Base-by-base conservation (phyloP, 30 jellyfish, hydroid and myxozoan genomes). In the Cassiopea andromeda region DNA sequence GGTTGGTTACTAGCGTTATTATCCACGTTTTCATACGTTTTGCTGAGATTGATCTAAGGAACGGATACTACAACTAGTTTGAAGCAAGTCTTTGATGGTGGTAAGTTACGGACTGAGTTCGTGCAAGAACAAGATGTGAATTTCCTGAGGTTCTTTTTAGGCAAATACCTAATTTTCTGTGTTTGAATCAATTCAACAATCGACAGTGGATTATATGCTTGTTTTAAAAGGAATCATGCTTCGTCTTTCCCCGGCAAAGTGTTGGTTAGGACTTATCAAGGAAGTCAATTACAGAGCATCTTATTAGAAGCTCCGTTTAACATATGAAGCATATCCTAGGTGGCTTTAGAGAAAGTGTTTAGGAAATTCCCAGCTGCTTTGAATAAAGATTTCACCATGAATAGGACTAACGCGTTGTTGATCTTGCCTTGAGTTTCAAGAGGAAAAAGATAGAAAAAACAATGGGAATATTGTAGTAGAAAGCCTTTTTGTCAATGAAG, bases 301-400 rank as follows among this genome's bases (percentile, higher is more conserved):
- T 64, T 7, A 14, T 64, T 64, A 5, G 6, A 64, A 64, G 8
- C 73, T 64, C 15, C 15, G 73, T 64, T 13, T 64, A 13, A 7
- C 43, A 64, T 5, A 12, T 14, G 79, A 50, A 54, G 64, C 54
- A 43, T 70, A 14, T 70, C 79, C 79, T 70, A 5, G 7, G 75
- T 66, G 75, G 75, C 45, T 66, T 2, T 27, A 4, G 4, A 5
- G 54, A 12, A 7, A 70, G 1, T 19, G 8, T 66, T 27, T 8
- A 70, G 79, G 79, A 70, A 70, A 43, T 70, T 43, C 54, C 79
- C 79, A 70, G 79, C 79, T 70, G 79, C 57, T 70, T 17, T 3
- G 49, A 2, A 70, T 70, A 6, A 70, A 2, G 50, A 64, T 5
- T 9, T 64, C 73, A 64, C 15, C 73, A 64, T 14, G 43, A 64